These are phyloP conservation scores for Gadopsis marmoratus DNA, from an alignment of 2,797 vertebrate species.

Conservation along the genomic window DNA sequence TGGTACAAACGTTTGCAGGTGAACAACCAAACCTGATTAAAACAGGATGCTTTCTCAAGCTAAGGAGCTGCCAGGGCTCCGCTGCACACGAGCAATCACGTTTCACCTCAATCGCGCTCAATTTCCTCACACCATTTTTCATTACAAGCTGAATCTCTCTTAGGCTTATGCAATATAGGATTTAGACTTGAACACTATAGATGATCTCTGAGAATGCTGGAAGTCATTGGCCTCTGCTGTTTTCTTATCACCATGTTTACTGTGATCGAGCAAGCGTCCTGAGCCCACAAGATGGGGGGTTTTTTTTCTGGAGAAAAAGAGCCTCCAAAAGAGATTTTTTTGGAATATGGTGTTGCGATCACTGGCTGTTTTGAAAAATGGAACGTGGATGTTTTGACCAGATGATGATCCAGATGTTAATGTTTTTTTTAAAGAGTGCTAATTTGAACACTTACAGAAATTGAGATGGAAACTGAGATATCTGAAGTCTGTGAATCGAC, in stretches of 20 bases:
- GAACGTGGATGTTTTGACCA: constrained; percentile 13
- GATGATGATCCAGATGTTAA: background rate
- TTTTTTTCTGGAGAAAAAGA: background rate
- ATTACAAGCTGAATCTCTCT: background rate
- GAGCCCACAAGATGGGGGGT: constrained; percentile 7
- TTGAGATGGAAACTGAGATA: background rate
- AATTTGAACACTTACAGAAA: background rate
- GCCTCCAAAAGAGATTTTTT: constrained; percentile 4
- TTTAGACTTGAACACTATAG: constrained; percentile 39
- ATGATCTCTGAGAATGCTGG: constrained; percentile 25
- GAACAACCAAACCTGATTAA: constrained; percentile 10
- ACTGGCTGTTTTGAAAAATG: background rate
- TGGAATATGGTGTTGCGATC: background rate
- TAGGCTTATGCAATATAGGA: background rate
- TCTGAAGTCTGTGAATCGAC: constrained; percentile 10
- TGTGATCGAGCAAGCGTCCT: constrained; percentile 8
- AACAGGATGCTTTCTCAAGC: background rate
- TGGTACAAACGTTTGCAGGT: background rate
- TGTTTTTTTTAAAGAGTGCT: background rate
- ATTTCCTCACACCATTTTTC: background rate
- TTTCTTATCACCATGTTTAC: constrained; percentile 17
- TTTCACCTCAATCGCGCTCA: background rate
- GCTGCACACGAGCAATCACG: background rate
- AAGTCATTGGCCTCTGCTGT: constrained; percentile 7
- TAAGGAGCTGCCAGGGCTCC: background rate